Percentiles rank a stretch among this genome's conserved stretches.
These are phyloP conservation scores for Mus musculus DNA, from an alignment of 2,113 vertebrate genomes.

Conservation along the genomic window DNA sequence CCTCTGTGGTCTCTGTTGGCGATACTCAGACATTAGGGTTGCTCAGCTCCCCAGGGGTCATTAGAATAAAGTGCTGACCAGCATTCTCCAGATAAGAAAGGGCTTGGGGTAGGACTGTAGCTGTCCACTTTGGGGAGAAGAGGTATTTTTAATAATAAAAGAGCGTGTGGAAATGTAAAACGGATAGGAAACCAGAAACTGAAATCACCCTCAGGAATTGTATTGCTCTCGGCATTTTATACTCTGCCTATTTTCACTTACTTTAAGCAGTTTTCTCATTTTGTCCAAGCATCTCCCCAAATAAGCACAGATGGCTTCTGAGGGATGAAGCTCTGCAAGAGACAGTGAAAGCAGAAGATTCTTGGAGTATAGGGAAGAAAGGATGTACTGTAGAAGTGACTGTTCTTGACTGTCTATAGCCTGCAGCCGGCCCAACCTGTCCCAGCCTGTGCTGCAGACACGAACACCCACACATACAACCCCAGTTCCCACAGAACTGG, in stretches of 20 bases:
- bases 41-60: not conserved
- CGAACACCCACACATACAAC: not conserved
- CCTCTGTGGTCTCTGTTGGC: not conserved
- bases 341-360: not conserved
- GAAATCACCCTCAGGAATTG: constrained; percentile 11
- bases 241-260: not conserved
- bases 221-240: not conserved
- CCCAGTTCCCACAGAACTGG: not conserved
- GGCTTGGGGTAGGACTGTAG: not conserved
- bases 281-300: constrained; percentile 34
- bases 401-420: constrained; percentile 51
- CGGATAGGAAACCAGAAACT: constrained; percentile 10
- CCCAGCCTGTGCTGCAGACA: constrained; percentile 9
- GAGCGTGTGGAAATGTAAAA: constrained; percentile 37
- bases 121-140: not conserved
- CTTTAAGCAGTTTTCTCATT: not conserved
- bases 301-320: not conserved
- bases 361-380: not conserved
- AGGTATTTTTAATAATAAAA: constrained; percentile 23
- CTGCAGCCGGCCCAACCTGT: not conserved
- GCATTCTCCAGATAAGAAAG: not conserved
- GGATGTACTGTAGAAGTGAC: not conserved
- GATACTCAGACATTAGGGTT: not conserved
- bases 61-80: not conserved
- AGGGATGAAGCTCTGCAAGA: constrained; percentile 9